phyloP scores from a whole-genome alignment of 1,140 invertebrate genomes.

The Drosophila nasuta region DNA sequence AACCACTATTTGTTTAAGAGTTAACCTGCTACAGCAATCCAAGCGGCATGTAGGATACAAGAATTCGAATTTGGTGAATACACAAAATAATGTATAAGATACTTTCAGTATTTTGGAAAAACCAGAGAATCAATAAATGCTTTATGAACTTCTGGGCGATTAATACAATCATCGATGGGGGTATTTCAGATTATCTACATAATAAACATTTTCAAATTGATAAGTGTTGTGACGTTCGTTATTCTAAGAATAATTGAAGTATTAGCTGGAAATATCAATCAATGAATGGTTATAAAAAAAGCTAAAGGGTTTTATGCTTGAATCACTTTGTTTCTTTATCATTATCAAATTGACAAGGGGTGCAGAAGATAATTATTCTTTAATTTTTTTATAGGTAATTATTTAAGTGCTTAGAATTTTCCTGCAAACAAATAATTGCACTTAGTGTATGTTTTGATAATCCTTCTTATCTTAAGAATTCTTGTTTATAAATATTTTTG shows the following conservation, averaged over 20 bases:
- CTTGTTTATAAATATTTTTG: conserved; percentile 15
- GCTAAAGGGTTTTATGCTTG: not conserved
- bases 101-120: no score
- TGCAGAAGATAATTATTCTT: not conserved
- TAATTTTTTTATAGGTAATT: not conserved
- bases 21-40: no score
- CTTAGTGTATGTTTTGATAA: not conserved
- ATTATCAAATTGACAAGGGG: not conserved
- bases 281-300: conserved; percentile 2
- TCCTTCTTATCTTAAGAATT: conserved; percentile 11
- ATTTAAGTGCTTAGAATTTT: not conserved
- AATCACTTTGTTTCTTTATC: not conserved
- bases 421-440: not conserved
- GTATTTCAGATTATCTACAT: conserved; percentile 24
- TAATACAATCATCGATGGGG: not conserved
- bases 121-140: not conserved
- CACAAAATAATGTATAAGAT: no score
- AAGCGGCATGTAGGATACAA: no score
- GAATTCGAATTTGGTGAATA: no score
- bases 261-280: conserved; percentile 26
- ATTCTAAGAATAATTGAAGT: conserved; percentile 8
- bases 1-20: no score
- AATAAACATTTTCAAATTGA: conserved; percentile 10
- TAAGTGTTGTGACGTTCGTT: conserved; percentile 23
- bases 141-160: not conserved